Conservation (phyloP, 2,888 invertebrate species). For the Hypomecis punctinalis region DNA sequence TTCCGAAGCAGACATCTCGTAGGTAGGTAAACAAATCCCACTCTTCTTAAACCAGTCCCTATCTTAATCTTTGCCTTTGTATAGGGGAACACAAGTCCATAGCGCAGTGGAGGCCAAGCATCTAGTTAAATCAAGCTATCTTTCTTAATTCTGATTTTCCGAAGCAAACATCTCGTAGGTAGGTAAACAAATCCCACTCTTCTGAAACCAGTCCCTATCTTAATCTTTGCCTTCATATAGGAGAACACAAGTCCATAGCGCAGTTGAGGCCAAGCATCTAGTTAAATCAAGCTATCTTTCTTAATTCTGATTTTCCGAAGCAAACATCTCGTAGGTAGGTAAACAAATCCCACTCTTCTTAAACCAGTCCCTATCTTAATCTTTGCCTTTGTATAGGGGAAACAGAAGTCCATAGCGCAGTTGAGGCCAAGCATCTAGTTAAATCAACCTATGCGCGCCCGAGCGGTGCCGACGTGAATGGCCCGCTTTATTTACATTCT, state of each 20-base stretch:
- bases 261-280: slow-evolving; percentile 52
- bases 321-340: too few relatives aligned
- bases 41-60: too few relatives aligned
- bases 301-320: too few relatives aligned
- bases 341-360: slow-evolving; percentile 6
- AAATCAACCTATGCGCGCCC: slow-evolving; percentile 47
- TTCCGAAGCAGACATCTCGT: too few relatives aligned
- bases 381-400: slow-evolving; percentile 47
- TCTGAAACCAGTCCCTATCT: slow-evolving; percentile 18
- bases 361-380: slow-evolving; percentile 31
- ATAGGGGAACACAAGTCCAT: too few relatives aligned
- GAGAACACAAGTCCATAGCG: slow-evolving; percentile 48
- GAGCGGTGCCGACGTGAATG: slow-evolving; percentile 31
- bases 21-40: too few relatives aligned
- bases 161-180: too few relatives aligned
- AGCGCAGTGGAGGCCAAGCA: too few relatives aligned
- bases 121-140: too few relatives aligned
- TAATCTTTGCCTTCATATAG: slow-evolving; percentile 46
- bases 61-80: too few relatives aligned
- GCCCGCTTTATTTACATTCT: slow-evolving; percentile 48
- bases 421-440: slow-evolving; percentile 54
- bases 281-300: slow-evolving; percentile 55
- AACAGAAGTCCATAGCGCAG: slow-evolving; percentile 47
- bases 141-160: too few relatives aligned
- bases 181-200: slow-evolving; percentile 11